phyloP scores from a whole-genome alignment of 2,797 vertebrate species.

The Malurus leucopterus region DNA sequence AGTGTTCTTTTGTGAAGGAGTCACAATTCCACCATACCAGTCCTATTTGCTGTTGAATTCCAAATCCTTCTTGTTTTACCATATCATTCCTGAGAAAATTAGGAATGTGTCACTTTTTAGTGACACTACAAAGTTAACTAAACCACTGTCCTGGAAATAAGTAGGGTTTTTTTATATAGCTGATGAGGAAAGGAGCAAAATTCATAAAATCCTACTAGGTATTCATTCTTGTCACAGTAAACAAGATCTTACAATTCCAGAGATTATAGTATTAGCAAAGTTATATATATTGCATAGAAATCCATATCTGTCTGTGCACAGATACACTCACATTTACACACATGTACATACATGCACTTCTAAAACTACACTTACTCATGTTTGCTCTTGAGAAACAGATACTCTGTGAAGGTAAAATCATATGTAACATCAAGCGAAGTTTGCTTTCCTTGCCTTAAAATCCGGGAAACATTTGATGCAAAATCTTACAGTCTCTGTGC shows the following conservation, averaged over 20 bases:
- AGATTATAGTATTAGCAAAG: not conserved
- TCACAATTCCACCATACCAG: not conserved
- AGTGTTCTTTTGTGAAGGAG: not conserved
- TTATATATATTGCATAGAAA: not conserved
- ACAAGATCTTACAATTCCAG: not conserved
- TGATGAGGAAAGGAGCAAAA: not conserved
- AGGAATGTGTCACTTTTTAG: not conserved
- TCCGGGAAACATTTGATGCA: conserved; percentile 36
- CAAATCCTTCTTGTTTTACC: not conserved
- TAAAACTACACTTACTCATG: not conserved
- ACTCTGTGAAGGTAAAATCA: not conserved
- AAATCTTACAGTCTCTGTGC: conserved; percentile 50
- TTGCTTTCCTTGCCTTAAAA: conserved; percentile 13
- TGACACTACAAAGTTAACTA: not conserved
- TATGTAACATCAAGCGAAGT: not conserved
- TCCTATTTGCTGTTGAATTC: not conserved
- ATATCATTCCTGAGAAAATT: not conserved
- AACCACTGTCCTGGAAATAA: not conserved
- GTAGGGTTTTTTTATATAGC: no score
- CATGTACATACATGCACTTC: not conserved
- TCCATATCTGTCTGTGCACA: not conserved
- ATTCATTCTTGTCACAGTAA: not conserved
- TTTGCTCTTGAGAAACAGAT: not conserved
- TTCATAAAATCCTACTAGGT: not conserved
- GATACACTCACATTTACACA: not conserved